Base-by-base conservation (phyloP, 2,888 invertebrate species). In the Clanis bilineata region DNA sequence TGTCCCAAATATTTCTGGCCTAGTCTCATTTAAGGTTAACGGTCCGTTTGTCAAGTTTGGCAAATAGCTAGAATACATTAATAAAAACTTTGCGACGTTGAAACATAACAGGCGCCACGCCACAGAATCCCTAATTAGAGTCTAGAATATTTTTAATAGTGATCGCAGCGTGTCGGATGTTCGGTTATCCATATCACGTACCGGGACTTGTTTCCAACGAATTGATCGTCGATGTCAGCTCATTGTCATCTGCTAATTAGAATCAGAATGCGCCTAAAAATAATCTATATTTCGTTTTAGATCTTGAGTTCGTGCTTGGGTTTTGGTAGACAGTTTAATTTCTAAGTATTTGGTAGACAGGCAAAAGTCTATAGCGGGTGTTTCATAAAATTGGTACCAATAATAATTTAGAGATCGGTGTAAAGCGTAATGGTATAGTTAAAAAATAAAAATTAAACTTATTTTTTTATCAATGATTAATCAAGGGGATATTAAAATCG, bases 201-300 rank as follows among this genome's bases (percentile, higher is more conserved):
- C 28, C 18, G 1, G 9, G 15, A 4, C 51, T 51, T 51, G 51
- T 51, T 32, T 51, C 51, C 18, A 5, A 7, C 51, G 32, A 51
- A 51, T 51, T 32, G 32, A 51, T 51, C 18, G 51, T 18, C 18
- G 18, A 51, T 32, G 51, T 18, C 51, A 51, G 18, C 51, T 28
- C 4, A 28, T 51, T 32, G 51, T 51, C 51, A 51, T 9, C 51
- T 32, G 32, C 18, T 51, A 51, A 51, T 51, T 51, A 51, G 18
- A 51, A 51, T 51, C 18, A 32, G 18, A 32, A 32, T 32, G 47
- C 15, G 28, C n/a, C 32, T 18, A 9, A 4, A 7, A 28, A n/a
- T n/a, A n/a, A n/a, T n/a, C n/a, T n/a, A n/a, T n/a, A n/a, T n/a
- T n/a, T n/a, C n/a, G n/a, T n/a, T n/a, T n/a, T n/a, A n/a, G n/a